Percentiles rank a stretch among this genome's conserved stretches.
These are phyloP conservation scores for Lipophrys pholis DNA, from an alignment of 2,113 vertebrate species.

Conservation along the genomic window DNA sequence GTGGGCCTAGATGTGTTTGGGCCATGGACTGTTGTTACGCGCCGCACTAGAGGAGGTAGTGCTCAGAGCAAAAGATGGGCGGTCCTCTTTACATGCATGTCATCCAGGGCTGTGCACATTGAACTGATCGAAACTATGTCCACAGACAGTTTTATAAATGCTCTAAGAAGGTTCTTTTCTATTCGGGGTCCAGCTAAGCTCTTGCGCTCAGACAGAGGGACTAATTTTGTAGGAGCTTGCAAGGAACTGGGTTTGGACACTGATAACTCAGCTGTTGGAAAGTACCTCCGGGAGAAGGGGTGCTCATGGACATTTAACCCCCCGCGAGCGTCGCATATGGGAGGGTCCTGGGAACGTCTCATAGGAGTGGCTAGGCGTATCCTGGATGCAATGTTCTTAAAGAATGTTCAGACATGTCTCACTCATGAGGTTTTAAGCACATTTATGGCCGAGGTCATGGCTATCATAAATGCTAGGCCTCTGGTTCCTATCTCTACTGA, in stretches of 20 bases:
- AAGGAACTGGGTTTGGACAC: no score
- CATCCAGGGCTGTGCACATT: not conserved
- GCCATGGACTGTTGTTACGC: not conserved
- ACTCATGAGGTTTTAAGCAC: no score
- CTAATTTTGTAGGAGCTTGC: no score
- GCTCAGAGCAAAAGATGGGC: not conserved
- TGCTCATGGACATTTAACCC: no score
- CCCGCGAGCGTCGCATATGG: not conserved
- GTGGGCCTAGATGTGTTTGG: not conserved
- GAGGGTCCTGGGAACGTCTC: slow-evolving; percentile 12
- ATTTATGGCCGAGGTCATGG: no score
- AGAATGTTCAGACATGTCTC: no score
- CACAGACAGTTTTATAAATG: not conserved
- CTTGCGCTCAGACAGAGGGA: no score
- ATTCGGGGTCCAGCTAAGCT: no score
- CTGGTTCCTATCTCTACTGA: no score
- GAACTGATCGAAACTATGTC: not conserved
- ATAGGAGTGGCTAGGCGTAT: slow-evolving; percentile 14
- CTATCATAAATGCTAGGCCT: no score
- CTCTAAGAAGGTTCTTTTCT: not conserved
- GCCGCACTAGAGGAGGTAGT: not conserved
- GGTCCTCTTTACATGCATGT: not conserved
- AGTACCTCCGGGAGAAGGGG: no score
- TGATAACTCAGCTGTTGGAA: no score
- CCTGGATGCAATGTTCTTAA: slow-evolving; percentile 12